Percentiles rank a stretch among this genome's conserved stretches.
Evolutionary conservation across 2,797 vertebrate species (phyloP).

Genomic region (Enteromius radiatus): DNA sequence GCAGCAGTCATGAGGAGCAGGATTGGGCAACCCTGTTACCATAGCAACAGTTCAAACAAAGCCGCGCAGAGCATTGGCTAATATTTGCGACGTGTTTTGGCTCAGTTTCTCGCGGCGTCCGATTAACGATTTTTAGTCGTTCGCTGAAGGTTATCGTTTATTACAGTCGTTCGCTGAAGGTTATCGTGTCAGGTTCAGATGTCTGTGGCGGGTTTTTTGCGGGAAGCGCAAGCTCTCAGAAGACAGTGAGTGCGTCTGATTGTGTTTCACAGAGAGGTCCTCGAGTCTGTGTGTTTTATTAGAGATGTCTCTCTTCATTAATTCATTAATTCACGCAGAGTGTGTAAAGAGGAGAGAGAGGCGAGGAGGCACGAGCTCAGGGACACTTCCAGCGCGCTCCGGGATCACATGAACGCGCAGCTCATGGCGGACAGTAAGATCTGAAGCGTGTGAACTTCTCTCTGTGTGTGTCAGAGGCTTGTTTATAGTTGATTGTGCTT

Average conservation of each 20-base stretch:
- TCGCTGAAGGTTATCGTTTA: too few species aligned
- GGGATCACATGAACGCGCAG: background rate
- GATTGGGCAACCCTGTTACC: too few species aligned
- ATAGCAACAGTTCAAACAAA: background rate
- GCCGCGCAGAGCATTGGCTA: background rate
- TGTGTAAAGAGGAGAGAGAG: conserved; percentile 86
- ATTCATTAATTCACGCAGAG: conserved; percentile 69
- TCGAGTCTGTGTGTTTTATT: background rate
- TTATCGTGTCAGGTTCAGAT: conserved; percentile 48
- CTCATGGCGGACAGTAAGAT: background rate
- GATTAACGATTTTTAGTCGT: background rate
- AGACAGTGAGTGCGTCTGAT: conserved; percentile 79
- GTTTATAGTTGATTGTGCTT: too few species aligned
- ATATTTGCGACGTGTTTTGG: background rate
- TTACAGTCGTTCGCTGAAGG: background rate
- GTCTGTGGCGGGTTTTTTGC: conserved; percentile 77
- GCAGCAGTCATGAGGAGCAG: too few species aligned
- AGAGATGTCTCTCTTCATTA: background rate
- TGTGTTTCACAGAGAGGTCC: background rate
- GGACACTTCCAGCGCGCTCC: conserved; percentile 76
- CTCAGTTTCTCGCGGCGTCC: background rate
- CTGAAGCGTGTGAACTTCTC: too few species aligned
- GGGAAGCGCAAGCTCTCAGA: conserved; percentile 79
- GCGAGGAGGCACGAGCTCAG: conserved; percentile 81
- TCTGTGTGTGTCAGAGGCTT: too few species aligned